phyloP scores from a whole-genome alignment of 2,113 vertebrate species.

The Ammospiza caudacuta region DNA sequence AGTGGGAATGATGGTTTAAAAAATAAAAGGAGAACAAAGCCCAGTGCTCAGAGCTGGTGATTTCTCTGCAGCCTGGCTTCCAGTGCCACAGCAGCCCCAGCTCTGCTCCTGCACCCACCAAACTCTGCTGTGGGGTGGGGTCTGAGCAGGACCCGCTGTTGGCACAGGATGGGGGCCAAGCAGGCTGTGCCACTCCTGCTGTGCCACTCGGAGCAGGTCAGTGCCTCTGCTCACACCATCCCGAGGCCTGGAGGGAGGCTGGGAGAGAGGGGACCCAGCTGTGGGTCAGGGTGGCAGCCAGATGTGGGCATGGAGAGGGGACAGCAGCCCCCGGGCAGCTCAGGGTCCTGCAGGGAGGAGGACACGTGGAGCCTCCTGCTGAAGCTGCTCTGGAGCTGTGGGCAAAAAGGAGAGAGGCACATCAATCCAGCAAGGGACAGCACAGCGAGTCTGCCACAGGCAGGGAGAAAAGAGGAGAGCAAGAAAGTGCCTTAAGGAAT shows the following conservation, averaged over 20 bases:
- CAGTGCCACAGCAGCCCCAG: not conserved
- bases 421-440: not conserved
- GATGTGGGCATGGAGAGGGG: not conserved
- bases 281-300: not conserved
- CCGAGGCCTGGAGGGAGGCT: rapidly evolving
- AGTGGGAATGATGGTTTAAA: not conserved
- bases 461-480: not conserved
- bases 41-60: rapidly evolving
- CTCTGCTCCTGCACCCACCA: not conserved
- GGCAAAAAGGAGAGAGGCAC: not conserved
- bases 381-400: not conserved
- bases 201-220: not conserved
- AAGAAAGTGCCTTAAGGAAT: not conserved
- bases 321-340: not conserved
- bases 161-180: rapidly evolving
- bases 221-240: not conserved
- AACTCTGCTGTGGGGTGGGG: not conserved
- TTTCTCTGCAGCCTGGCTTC: not conserved
- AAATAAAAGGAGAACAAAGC: not conserved
- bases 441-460: not conserved
- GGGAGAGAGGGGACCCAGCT: rapidly evolving
- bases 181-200: not conserved
- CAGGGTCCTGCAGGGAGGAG: not conserved
- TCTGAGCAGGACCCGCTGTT: not conserved
- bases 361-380: not conserved